A percentile compares a stretch with the other conserved stretches of the same genome.
phyloP scores from a whole-genome alignment of 2,888 invertebrate species.

The Zygaena filipendulae region DNA sequence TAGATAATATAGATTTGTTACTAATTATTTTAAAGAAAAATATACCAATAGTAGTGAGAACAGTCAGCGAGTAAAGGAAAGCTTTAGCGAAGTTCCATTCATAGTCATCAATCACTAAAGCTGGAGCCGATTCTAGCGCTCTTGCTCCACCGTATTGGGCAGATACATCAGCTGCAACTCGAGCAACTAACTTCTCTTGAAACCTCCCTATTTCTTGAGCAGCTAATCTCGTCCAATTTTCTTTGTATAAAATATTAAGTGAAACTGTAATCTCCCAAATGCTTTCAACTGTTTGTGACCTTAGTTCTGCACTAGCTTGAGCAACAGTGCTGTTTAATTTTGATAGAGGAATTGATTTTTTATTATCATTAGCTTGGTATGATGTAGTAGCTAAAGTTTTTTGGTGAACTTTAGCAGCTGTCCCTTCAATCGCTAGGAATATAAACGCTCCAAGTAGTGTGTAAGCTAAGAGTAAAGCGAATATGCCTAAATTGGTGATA shows the following conservation, averaged over 20 bases:
- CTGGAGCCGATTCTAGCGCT: slow-evolving; percentile 53
- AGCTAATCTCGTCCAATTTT: slow-evolving; percentile 89
- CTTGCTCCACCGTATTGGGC: slow-evolving; percentile 59
- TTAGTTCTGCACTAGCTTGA: slow-evolving; percentile 51
- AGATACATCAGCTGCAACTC: slow-evolving; percentile 80
- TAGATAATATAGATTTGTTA: background rate
- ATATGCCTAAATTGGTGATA: slow-evolving; percentile 84
- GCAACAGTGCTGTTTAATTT: slow-evolving; percentile 48
- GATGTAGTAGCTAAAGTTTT: slow-evolving; percentile 60
- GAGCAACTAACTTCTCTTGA: slow-evolving; percentile 83
- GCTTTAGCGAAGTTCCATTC: slow-evolving; percentile 93
- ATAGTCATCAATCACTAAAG: slow-evolving; percentile 65
- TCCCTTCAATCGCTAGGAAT: slow-evolving; percentile 86
- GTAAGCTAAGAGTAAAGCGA: slow-evolving; percentile 82
- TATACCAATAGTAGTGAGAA: slow-evolving; percentile 91
- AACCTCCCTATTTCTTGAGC: slow-evolving; percentile 77
- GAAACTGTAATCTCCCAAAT: slow-evolving; percentile 93
- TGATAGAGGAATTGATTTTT: slow-evolving; percentile 36
- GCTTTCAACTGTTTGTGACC: slow-evolving; percentile 80
- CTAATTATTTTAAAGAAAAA: too few relatives aligned
- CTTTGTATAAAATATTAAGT: slow-evolving; percentile 86
- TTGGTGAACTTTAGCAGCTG: slow-evolving; percentile 60
- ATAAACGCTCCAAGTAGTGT: slow-evolving; percentile 81
- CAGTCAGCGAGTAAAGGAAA: slow-evolving; percentile 93
- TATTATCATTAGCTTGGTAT: slow-evolving; percentile 47